Percentiles rank a stretch among this genome's conserved stretches.
Evolutionary conservation across 2,888 invertebrate species (phyloP).

Genomic region (Drosophila gaucha): DNA sequence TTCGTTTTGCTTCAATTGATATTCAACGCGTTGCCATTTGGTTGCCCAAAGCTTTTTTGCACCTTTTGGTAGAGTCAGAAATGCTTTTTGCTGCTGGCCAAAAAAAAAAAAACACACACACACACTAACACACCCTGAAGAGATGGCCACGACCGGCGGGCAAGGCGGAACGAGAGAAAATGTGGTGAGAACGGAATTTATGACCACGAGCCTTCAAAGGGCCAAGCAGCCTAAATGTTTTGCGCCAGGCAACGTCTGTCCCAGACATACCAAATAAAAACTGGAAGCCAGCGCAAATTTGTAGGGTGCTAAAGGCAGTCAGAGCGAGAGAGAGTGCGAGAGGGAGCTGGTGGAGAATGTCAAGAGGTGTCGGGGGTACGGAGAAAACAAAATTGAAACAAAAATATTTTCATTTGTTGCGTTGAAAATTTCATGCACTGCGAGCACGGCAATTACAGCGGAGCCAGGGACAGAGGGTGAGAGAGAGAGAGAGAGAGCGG

Average conservation of each 20-base stretch:
- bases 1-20: conserved; percentile 10
- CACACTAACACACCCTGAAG: conserved; percentile 16
- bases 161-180: conserved; percentile 43
- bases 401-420: conserved; percentile 70
- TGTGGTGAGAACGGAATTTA: conserved; percentile 82
- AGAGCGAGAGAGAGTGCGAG: not conserved
- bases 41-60: conserved; percentile 50
- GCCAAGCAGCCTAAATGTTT: conserved; percentile 68
- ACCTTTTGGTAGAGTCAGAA: conserved; percentile 50
- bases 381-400: conserved; percentile 22
- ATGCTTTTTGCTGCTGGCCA: conserved; percentile 55
- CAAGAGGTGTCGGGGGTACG: conserved; percentile 8
- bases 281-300: conserved; percentile 46
- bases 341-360: not conserved
- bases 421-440: conserved; percentile 71
- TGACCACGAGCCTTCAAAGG: conserved; percentile 79
- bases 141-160: conserved; percentile 10
- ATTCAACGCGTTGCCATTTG: conserved; percentile 16
- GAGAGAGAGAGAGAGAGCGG: not conserved
- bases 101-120: conserved; percentile 22
- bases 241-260: conserved; percentile 40
- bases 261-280: conserved; percentile 54
- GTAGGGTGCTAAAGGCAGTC: conserved; percentile 1
- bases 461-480: too few species aligned
- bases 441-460: conserved; percentile 69